Conservation (phyloP, 2,797 vertebrate species). For the Rhinatrema bivittatum region DNA sequence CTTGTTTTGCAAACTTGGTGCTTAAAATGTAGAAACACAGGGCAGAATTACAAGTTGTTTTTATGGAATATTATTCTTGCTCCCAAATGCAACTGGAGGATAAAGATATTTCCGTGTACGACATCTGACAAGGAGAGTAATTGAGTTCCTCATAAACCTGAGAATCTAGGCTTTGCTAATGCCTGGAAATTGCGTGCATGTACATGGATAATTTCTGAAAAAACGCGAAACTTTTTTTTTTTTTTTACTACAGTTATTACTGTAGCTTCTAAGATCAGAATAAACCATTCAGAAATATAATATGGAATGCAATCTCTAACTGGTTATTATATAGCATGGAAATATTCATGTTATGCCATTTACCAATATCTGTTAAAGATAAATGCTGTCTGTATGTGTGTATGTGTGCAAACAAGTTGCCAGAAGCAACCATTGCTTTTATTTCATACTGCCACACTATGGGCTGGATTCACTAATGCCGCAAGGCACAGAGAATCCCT, state of each 20-base stretch:
- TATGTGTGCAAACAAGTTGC: too few relatives aligned
- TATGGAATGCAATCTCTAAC: constrained; percentile 36
- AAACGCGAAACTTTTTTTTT: constrained; percentile 35
- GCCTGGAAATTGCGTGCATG: constrained; percentile 32
- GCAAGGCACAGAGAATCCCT: too few relatives aligned
- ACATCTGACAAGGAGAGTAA: background rate
- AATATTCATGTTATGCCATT: constrained; percentile 33
- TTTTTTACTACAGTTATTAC: constrained; percentile 44
- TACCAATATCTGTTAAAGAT: constrained; percentile 24
- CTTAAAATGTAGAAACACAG: too few relatives aligned
- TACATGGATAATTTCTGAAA: constrained; percentile 22
- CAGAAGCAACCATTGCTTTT: too few relatives aligned
- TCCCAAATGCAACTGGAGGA: background rate
- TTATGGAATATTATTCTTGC: too few relatives aligned
- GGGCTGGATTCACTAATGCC: too few relatives aligned
- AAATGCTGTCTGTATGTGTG: too few relatives aligned
- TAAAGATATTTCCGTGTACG: background rate
- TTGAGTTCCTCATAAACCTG: constrained; percentile 15
- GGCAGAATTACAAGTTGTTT: too few relatives aligned
- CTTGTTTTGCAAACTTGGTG: too few relatives aligned
- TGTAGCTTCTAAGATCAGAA: constrained; percentile 44
- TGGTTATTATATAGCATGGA: constrained; percentile 34
- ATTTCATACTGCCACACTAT: too few relatives aligned
- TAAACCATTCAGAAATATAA: constrained; percentile 37
- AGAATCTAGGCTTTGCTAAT: constrained; percentile 33